Evolutionary conservation across 2,797 vertebrate species (phyloP).

Genomic region (Acrocephalus scirpaceus): DNA sequence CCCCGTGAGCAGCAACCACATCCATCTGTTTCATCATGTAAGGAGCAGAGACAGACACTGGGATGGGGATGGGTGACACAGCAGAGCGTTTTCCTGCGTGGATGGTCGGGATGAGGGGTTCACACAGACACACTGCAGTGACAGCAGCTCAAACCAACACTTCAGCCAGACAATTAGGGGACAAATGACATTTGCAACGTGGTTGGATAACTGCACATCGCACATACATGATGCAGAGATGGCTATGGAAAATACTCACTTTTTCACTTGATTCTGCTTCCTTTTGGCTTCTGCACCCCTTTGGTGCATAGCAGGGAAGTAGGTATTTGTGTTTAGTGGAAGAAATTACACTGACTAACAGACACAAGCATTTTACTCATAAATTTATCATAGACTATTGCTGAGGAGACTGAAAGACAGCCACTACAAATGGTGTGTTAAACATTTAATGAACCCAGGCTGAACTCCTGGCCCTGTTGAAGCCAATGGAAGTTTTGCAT

Average conservation of each 20-base stretch:
- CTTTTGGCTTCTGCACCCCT: constrained; percentile 76
- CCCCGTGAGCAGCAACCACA: background rate
- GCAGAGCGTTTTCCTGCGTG: background rate
- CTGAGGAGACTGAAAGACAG: constrained; percentile 56
- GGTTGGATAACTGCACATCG: background rate
- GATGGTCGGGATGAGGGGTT: background rate
- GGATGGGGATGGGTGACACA: background rate
- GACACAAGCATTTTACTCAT: constrained; percentile 66
- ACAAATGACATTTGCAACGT: constrained; percentile 8
- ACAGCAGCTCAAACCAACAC: constrained; percentile 48
- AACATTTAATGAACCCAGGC: constrained; percentile 66
- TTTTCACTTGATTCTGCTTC: constrained; percentile 76
- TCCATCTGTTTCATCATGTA: constrained; percentile 38
- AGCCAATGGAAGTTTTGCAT: background rate
- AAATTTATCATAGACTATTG: constrained; percentile 53
- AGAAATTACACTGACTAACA: constrained; percentile 69
- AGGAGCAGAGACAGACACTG: background rate
- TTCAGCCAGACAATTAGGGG: constrained; percentile 32
- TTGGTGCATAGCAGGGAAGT: constrained; percentile 75
- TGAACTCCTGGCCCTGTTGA: constrained; percentile 20
- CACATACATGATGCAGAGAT: constrained; percentile 61
- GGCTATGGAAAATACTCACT: constrained; percentile 78
- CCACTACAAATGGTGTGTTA: constrained; percentile 58
- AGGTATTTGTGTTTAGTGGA: constrained; percentile 69
- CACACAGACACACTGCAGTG: background rate